Conservation (phyloP, 2,113 vertebrate species). For the Azemiops feae region DNA sequence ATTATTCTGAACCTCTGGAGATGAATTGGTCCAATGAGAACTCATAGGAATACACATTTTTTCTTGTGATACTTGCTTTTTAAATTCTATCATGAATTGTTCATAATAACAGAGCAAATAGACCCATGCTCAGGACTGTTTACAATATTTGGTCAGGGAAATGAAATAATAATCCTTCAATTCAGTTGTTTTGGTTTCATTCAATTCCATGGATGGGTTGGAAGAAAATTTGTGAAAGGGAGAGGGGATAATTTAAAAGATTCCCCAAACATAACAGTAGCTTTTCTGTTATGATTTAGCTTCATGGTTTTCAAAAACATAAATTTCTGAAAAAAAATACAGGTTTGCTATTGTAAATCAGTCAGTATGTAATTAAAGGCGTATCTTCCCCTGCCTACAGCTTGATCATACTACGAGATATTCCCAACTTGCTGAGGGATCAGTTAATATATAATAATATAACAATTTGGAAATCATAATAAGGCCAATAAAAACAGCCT, state of each 20-base stretch:
- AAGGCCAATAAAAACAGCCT: neutral
- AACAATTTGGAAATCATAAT: neutral
- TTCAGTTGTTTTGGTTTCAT: neutral
- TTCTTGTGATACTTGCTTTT: neutral
- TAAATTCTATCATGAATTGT: neutral
- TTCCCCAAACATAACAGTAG: neutral
- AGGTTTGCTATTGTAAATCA: neutral
- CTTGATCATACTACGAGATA: neutral
- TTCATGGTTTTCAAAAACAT: neutral
- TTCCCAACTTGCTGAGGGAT: neutral
- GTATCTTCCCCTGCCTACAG: neutral
- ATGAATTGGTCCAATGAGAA: neutral
- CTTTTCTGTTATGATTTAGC: neutral
- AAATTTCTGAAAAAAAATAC: neutral
- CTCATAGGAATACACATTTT: neutral
- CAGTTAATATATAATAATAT: neutral
- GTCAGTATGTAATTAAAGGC: neutral
- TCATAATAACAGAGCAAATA: neutral
- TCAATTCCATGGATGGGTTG: neutral
- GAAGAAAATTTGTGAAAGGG: neutral
- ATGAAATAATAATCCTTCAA: neutral
- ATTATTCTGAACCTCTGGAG: neutral
- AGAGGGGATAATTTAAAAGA: neutral
- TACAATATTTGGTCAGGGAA: neutral
- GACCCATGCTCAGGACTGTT: neutral